Percentiles rank a stretch among this genome's conserved stretches.
Conservation (phyloP, 1,140 invertebrate species). For the Potamilus streckersoni region DNA sequence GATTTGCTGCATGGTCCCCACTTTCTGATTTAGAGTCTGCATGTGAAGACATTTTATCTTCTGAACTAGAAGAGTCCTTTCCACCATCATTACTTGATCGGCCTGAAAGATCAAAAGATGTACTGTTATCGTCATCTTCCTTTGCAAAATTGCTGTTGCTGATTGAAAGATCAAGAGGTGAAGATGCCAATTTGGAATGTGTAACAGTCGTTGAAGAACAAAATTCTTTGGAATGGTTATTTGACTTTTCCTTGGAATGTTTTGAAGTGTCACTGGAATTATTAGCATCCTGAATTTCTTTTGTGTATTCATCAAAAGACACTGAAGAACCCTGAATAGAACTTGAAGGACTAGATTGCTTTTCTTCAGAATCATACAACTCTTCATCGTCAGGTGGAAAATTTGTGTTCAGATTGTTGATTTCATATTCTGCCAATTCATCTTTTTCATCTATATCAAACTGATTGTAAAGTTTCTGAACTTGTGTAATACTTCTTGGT, state of each 20-base stretch:
- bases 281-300: constrained; percentile 2
- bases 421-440: constrained; percentile 47
- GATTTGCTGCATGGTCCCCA: constrained; percentile 64
- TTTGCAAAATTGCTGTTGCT: background rate
- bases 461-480: constrained; percentile 35
- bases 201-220: no score
- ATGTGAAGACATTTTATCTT: background rate
- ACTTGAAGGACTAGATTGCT: constrained; percentile 11
- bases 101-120: background rate
- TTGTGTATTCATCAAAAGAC: constrained; percentile 6
- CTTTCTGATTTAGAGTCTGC: background rate
- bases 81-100: background rate
- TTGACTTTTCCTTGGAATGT: constrained; percentile 6
- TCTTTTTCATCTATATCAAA: constrained; percentile 43
- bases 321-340: background rate
- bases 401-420: constrained; percentile 53
- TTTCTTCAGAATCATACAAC: constrained; percentile 24
- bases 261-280: constrained; percentile 14
- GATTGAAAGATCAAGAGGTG: constrained; percentile 44
- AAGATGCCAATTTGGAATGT: background rate
- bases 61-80: background rate
- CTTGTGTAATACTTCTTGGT: constrained; percentile 47
- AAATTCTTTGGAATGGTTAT: constrained; percentile 20
- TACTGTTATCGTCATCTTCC: constrained; percentile 17
- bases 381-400: constrained; percentile 41